Conservation (phyloP, 2,888 invertebrate genomes). For the Creontiades dilutus region DNA sequence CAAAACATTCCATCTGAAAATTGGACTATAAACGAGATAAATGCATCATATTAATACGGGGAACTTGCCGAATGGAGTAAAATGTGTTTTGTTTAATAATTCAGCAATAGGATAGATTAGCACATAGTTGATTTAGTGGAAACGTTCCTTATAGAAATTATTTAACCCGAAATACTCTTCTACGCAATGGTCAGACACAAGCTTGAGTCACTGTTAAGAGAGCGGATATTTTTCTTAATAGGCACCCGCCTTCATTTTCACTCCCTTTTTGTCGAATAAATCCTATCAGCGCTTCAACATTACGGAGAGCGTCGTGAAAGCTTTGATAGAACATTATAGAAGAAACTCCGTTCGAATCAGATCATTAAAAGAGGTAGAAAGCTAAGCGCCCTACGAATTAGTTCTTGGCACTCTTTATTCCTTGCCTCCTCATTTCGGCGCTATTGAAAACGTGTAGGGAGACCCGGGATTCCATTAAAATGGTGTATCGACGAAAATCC, state of each 20-base stretch:
- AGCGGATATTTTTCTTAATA: too few relatives aligned
- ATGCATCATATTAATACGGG: too few relatives aligned
- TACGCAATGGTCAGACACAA: too few relatives aligned
- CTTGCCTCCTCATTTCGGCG: neutral
- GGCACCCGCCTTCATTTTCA: neutral
- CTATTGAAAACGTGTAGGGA: neutral
- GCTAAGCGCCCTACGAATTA: neutral
- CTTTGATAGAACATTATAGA: neutral
- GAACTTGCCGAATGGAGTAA: too few relatives aligned
- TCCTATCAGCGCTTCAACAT: neutral
- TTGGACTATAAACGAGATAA: too few relatives aligned
- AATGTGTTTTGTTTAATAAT: too few relatives aligned
- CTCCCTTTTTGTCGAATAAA: slow-evolving; percentile 3
- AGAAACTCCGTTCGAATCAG: slow-evolving; percentile 17
- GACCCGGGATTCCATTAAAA: neutral
- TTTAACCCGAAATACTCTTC: too few relatives aligned
- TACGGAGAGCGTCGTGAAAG: neutral
- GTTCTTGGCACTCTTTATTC: neutral
- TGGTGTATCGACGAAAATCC: neutral
- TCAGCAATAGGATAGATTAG: too few relatives aligned
- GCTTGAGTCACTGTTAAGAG: too few relatives aligned
- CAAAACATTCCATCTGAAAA: too few relatives aligned
- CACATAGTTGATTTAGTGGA: too few relatives aligned
- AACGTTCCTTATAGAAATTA: too few relatives aligned
- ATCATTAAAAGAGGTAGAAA: neutral